These are phyloP conservation scores for Melanitta fusca DNA, from an alignment of 2,797 vertebrate genomes.

Conservation along the genomic window DNA sequence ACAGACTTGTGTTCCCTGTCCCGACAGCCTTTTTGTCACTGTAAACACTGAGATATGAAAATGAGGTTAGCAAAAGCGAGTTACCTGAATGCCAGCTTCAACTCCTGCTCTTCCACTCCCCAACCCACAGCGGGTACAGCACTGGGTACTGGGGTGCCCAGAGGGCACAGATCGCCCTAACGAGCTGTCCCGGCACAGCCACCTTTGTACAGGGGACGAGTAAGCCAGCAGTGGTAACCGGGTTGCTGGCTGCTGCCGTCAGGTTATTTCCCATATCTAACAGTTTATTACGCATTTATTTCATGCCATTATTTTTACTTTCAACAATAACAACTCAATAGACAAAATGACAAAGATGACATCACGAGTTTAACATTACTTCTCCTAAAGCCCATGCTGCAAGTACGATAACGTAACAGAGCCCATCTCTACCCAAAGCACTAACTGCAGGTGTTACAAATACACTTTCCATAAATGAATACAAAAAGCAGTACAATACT, in stretches of 20 bases:
- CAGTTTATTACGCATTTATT: constrained; percentile 56
- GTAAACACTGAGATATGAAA: neutral
- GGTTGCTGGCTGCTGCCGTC: neutral
- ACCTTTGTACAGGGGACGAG: neutral
- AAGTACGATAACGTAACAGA: neutral
- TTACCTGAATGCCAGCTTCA: neutral
- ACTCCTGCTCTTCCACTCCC: neutral
- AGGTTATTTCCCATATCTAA: neutral
- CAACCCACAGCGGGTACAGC: neutral
- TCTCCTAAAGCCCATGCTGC: constrained; percentile 23
- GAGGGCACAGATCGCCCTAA: constrained; percentile 47
- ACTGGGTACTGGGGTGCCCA: neutral
- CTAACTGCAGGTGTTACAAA: neutral
- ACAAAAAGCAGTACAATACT: constrained; percentile 19
- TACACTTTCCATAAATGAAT: neutral
- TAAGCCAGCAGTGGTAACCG: neutral
- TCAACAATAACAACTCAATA: constrained; percentile 54
- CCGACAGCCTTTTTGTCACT: neutral
- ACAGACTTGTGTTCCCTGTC: neutral
- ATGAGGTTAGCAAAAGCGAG: neutral
- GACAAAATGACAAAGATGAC: constrained; percentile 40
- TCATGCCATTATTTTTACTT: constrained; percentile 45
- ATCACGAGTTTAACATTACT: neutral
- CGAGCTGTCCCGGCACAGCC: constrained; percentile 43
- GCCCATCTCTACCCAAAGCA: constrained; percentile 37